Evolutionary conservation across 2,888 invertebrate species (phyloP), one percentile per base, ranked within the genome.

Genomic region (Frankliniella fusca): DNA sequence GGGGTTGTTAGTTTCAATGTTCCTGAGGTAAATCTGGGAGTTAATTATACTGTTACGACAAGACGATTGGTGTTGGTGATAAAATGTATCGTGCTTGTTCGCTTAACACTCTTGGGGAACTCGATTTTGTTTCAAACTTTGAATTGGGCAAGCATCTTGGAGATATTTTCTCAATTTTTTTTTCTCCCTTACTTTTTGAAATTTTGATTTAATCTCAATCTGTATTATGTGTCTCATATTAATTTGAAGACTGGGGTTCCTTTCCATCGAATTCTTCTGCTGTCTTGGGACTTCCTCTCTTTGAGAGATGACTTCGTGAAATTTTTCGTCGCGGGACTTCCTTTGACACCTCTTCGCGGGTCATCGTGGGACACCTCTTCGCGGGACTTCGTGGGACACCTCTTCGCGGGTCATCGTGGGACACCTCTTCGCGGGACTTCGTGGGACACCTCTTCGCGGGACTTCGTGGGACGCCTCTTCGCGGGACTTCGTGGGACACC

Each of bases 341-440:
- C n/a, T 23, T 15, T 20, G 20, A n/a, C 3, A 9, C 70, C 11
- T 7, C 70, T 20, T 70, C 70, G 23, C 23, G 20, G 65, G 65
- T n/a, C 65, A n/a, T 3, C 65, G 7, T 65, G 65, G 65, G 65
- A 11, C 65, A n/a, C 65, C 7, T 65, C 65, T 10, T 7, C 65
- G 65, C n/a, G 65, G 65, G 65, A 65, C 65, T 9, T 65, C 65
- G 65, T 65, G 65, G 65, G 65, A 65, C 15, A n/a, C n/a, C 50
- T 50, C 65, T 65, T 65, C 65, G 65, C 20, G 65, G 20, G n/a
- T 20, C 65, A 9, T n/a, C 65, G 65, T 65, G 65, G 65, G 65
- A 65, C 65, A n/a, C n/a, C n/a, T n/a, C n/a, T n/a, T n/a, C n/a
- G n/a, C n/a, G n/a, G n/a, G n/a, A n/a, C n/a, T n/a, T n/a, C n/a